Evolutionary conservation across 1,140 invertebrate species (phyloP), one percentile per base, ranked within the genome.

Genomic region (Rhagoletis pomonella): DNA sequence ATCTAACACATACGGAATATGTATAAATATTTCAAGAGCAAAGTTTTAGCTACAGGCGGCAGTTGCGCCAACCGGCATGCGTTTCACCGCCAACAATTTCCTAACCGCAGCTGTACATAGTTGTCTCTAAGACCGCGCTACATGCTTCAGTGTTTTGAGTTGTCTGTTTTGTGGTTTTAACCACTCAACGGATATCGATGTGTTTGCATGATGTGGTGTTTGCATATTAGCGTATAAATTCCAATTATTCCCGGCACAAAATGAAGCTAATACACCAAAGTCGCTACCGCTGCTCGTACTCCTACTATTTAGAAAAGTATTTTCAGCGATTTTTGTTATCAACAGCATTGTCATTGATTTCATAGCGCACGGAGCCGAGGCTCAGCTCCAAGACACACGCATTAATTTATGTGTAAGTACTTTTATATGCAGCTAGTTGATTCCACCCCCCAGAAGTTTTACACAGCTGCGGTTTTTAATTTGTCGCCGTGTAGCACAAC

Each of bases 391-490:
- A 55, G 1, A 5, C 10, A 55, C 50, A 55, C 67, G 12, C 44
- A 73, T 7, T 73, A 7, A 42, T 55, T 55, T 55, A 6, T 55
- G 50, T 47, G 12, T 73, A 19, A 67, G 9, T 29, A 67, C 19
- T 67, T 19, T 73, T 42, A 44, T 47, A n/a, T 42, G 10, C 12
- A 3, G 42, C 12, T 73, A 17, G 67, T 6, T 73, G 17, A 44
- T 73, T 73, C 60, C n/a, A n/a, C n/a, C 29, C 29, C 29, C 39
- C 42, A 44, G 39, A 14, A 12, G 9, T 73, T 73, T 47, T 12
- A 44, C 67, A 42, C 67, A 73, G 67, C 67, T 73, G 67, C 3
- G 39, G 44, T 44, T 73, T 73, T 73, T 73, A 73, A 73, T 73
- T 44, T 73, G 67, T 14, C 4, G 67, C 29, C 29, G 29, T 29